Conservation (phyloP, 2,113 vertebrate species). For the Glaucidium brasilianum region DNA sequence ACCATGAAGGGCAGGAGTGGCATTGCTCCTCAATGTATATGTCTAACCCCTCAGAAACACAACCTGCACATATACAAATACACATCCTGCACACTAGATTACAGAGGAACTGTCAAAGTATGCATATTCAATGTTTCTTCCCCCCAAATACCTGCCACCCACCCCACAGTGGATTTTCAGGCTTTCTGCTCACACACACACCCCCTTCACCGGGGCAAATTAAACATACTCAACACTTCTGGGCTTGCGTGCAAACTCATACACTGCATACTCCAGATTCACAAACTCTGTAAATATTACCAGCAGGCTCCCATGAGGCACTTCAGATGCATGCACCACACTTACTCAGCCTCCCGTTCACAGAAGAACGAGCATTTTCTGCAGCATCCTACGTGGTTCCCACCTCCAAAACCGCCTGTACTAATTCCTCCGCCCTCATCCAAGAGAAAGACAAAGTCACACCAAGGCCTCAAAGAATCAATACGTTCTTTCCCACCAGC, state of each 20-base stretch:
- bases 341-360: not conserved
- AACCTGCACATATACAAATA: not conserved
- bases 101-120: not conserved
- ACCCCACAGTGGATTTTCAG: not conserved
- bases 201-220: not conserved
- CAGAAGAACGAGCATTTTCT: not conserved
- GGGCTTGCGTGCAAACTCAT: not conserved
- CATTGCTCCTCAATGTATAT: rapidly evolving
- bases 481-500: not conserved
- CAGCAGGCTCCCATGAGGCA: not conserved
- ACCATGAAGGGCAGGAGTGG: rapidly evolving
- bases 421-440: not conserved
- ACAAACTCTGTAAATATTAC: not conserved
- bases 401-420: not conserved
- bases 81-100: rapidly evolving
- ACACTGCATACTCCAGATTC: not conserved
- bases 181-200: not conserved
- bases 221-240: not conserved
- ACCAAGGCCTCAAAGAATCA: not conserved
- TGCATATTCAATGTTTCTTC: rapidly evolving
- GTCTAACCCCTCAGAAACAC: not conserved
- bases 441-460: not conserved
- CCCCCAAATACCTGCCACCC: not conserved
- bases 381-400: not conserved
- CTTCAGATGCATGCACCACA: not conserved